Evolutionary conservation across 2,888 invertebrate genomes (phyloP).

Genomic region (Rhaphigaster nebulosa): DNA sequence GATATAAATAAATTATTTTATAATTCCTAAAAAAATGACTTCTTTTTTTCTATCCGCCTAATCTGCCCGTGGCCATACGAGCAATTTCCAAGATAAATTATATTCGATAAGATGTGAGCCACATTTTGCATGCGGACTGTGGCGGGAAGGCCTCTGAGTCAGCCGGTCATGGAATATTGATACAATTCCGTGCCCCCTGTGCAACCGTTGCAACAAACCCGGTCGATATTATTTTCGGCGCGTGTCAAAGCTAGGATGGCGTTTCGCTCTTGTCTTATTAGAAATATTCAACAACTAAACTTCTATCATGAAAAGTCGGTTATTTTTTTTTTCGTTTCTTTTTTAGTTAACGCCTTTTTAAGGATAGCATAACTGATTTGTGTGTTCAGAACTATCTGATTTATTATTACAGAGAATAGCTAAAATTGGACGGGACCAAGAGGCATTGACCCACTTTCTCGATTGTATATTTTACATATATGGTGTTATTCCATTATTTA

Average conservation of each 20-base stretch:
- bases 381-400: too few species aligned
- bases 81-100: slow-evolving; percentile 21
- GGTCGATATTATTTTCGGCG: slow-evolving; percentile 6
- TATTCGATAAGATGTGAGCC: neutral
- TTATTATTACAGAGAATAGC: too few species aligned
- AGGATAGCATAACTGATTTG: too few species aligned
- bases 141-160: neutral
- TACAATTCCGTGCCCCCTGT: neutral
- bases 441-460: too few species aligned
- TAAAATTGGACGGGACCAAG: too few species aligned
- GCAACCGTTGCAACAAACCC: slow-evolving; percentile 5
- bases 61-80: neutral
- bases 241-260: neutral
- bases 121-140: neutral
- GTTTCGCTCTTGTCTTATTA: neutral
- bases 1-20: too few species aligned
- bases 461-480: too few species aligned
- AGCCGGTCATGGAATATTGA: neutral
- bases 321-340: neutral
- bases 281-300: neutral
- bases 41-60: neutral
- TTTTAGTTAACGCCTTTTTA: too few species aligned
- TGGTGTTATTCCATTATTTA: too few species aligned
- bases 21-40: too few species aligned
- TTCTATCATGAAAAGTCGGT: neutral